A percentile compares a stretch with the other conserved stretches of the same genome.
Conservation (phyloP, 2,888 invertebrate species). For the Acrocyrtus sp. region DNA sequence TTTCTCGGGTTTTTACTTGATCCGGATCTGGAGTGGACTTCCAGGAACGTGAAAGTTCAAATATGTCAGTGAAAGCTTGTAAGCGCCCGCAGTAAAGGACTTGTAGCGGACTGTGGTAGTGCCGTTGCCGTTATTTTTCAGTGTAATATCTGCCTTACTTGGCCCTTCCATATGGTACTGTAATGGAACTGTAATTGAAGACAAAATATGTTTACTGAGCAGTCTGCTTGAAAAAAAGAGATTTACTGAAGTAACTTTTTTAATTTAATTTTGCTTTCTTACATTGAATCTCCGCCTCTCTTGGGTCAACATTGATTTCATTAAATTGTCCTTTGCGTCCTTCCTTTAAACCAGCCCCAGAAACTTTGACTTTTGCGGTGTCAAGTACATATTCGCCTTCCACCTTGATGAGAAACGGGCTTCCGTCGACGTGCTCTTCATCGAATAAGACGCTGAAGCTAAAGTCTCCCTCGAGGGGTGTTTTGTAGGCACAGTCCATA, state of each 20-base stretch:
- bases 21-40: conserved; percentile 59
- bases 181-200: conserved; percentile 55
- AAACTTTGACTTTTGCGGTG: conserved; percentile 60
- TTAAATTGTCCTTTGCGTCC: conserved; percentile 53
- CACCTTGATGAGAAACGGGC: conserved; percentile 59
- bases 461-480: conserved; percentile 58
- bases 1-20: conserved; percentile 59
- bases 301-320: conserved; percentile 60
- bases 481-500: conserved; percentile 58
- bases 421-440: conserved; percentile 60
- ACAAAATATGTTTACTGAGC: no score
- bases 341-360: conserved; percentile 57
- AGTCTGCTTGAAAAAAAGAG: no score
- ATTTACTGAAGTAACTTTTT: no score
- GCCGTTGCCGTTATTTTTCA: conserved; percentile 60
- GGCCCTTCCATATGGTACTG: conserved; percentile 62
- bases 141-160: conserved; percentile 61
- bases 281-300: conserved; percentile 62
- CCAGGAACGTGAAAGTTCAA: conserved; percentile 61
- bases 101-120: conserved; percentile 62
- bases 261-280: conserved; percentile 22
- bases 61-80: conserved; percentile 62
- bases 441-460: conserved; percentile 61
- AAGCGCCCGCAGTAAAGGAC: conserved; percentile 58
- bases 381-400: conserved; percentile 59